Evolutionary conservation across 2,797 vertebrate genomes (phyloP).

Genomic region (Gallinago stenura): DNA sequence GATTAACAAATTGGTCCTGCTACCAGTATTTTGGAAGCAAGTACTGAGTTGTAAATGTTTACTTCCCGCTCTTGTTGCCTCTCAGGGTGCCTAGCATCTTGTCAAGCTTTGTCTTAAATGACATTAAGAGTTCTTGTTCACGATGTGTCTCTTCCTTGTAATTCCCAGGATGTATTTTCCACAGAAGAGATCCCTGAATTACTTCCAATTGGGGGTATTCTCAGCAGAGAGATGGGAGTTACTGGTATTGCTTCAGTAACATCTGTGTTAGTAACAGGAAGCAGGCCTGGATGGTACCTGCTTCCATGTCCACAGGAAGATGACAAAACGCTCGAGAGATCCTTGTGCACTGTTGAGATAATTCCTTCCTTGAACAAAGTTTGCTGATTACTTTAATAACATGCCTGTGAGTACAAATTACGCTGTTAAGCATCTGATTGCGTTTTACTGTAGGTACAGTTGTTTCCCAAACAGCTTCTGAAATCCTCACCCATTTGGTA

Average conservation of each 20-base stretch:
- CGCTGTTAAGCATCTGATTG: background rate
- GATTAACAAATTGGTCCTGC: background rate
- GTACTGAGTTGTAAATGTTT: background rate
- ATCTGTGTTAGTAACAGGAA: background rate
- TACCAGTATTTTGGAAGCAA: slow-evolving; percentile 35
- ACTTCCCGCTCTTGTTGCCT: background rate
- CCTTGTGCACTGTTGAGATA: background rate
- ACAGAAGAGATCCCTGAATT: background rate
- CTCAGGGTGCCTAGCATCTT: background rate
- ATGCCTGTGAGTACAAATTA: background rate
- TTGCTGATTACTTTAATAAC: background rate
- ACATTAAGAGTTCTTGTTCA: background rate
- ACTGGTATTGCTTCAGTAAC: background rate
- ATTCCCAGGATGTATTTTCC: background rate
- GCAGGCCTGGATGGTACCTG: background rate
- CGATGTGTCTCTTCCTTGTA: background rate
- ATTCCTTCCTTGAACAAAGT: background rate
- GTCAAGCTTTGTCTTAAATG: background rate
- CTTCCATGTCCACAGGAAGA: background rate
- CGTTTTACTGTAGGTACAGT: fast-evolving
- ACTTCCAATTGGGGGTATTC: background rate
- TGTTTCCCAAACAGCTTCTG: background rate
- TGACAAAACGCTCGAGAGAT: background rate
- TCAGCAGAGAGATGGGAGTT: background rate
- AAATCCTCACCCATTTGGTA: background rate